Conservation (phyloP, 2,113 vertebrate species). For the western clawed frog (Xenopus tropicalis) region UCB_Xtro_10.0 CM004443.2:46778001-46778500, state of each 20-base stretch:
- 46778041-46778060: neutral
- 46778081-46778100: neutral
- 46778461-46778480: slow-evolving; percentile 68
- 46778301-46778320: slow-evolving; percentile 70
- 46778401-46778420: slow-evolving; percentile 71
- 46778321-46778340: slow-evolving; percentile 73
- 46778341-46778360: slow-evolving; percentile 68
- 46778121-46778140: slow-evolving; percentile 39
- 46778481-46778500: slow-evolving; percentile 62
- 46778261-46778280: slow-evolving; percentile 71
- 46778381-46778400: slow-evolving; percentile 63
- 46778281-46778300: slow-evolving; percentile 68
- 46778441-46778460: slow-evolving; percentile 58
- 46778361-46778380: slow-evolving; percentile 65
- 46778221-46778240: slow-evolving; percentile 76
- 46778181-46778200: slow-evolving; percentile 68
- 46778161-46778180: slow-evolving; percentile 54
- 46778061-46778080: neutral
- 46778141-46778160: slow-evolving; percentile 65
- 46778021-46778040: too few species aligned
- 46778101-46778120: too few species aligned
- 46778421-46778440: slow-evolving; percentile 54
- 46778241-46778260: slow-evolving; percentile 64
- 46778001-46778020: too few species aligned
- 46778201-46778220: slow-evolving; percentile 75